A percentile compares a stretch with the other conserved stretches of the same genome.
These are phyloP conservation scores for Sipha maydis DNA, from an alignment of 2,888 invertebrate species.

Conservation along the genomic window DNA sequence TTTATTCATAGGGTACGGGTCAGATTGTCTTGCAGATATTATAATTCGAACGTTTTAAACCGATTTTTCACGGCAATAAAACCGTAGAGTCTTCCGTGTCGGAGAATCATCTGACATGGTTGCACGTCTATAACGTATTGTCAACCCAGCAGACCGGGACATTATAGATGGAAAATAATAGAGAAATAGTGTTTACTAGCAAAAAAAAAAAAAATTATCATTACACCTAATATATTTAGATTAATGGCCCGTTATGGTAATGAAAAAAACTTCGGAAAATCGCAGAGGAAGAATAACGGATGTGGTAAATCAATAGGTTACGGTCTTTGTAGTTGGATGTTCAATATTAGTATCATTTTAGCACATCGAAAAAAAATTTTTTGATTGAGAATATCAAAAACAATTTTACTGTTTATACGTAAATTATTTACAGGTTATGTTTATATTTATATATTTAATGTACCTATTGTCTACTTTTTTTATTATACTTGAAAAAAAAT, in stretches of 20 bases:
- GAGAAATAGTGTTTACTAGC: not conserved
- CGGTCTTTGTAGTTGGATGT: constrained; percentile 1
- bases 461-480: not conserved
- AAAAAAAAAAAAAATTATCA: constrained; percentile 29
- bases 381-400: not conserved
- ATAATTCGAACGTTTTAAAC: not conserved
- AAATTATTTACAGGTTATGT: not conserved
- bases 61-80: constrained; percentile 46
- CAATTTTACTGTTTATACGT: not conserved
- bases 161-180: not conserved
- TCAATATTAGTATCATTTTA: not conserved
- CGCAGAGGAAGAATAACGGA: constrained; percentile 22
- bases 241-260: constrained; percentile 34
- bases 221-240: constrained; percentile 37
- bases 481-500: not conserved
- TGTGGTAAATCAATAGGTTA: constrained; percentile 29
- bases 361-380: not conserved
- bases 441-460: not conserved
- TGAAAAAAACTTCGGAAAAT: not conserved
- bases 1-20: not conserved
- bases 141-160: constrained; percentile 29
- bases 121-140: constrained; percentile 24
- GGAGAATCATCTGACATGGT: constrained; percentile 28
- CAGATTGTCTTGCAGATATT: not conserved
- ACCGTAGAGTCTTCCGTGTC: constrained; percentile 27